These are phyloP conservation scores for Neocrepidodera transversa DNA, from an alignment of 2,888 invertebrate species.

Conservation along the genomic window DNA sequence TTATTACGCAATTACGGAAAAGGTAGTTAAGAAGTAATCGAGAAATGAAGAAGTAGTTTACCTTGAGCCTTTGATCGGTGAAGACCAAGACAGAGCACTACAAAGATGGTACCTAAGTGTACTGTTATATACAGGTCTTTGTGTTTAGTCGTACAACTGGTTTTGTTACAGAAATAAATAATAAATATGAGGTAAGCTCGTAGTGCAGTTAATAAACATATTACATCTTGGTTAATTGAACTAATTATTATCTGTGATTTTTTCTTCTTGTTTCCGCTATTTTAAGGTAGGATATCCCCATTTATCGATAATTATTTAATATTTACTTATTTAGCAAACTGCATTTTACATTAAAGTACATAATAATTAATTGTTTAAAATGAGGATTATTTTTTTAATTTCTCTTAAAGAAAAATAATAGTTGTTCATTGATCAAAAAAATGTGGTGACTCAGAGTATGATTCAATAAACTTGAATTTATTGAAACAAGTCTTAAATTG, in stretches of 20 bases:
- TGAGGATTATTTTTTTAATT: too few relatives aligned
- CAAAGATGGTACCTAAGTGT: conserved; percentile 40
- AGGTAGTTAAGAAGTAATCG: conserved; percentile 24
- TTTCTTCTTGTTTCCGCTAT: too few relatives aligned
- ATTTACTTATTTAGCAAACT: too few relatives aligned
- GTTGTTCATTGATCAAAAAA: too few relatives aligned
- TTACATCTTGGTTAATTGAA: conserved; percentile 1
- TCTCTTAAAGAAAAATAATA: too few relatives aligned
- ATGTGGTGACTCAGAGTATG: too few relatives aligned
- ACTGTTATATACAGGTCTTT: conserved; percentile 42
- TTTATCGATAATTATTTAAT: too few relatives aligned
- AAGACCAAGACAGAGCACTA: conserved; percentile 48
- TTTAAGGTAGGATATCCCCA: too few relatives aligned
- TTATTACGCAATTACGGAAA: conserved; percentile 28
- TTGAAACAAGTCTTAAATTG: too few relatives aligned
- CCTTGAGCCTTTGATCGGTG: conserved; percentile 60
- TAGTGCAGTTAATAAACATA: not conserved
- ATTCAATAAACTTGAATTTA: too few relatives aligned
- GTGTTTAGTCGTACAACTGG: conserved; percentile 19
- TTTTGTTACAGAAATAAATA: conserved; percentile 25
- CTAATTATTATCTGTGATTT: conserved; percentile 3
- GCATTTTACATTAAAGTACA: too few relatives aligned
- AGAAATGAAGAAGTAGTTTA: conserved; percentile 54
- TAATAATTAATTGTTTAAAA: too few relatives aligned
- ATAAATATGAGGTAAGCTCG: conserved; percentile 25